Base-by-base conservation (phyloP, 2,797 vertebrate genomes). In the Euthynnus affinis region DNA sequence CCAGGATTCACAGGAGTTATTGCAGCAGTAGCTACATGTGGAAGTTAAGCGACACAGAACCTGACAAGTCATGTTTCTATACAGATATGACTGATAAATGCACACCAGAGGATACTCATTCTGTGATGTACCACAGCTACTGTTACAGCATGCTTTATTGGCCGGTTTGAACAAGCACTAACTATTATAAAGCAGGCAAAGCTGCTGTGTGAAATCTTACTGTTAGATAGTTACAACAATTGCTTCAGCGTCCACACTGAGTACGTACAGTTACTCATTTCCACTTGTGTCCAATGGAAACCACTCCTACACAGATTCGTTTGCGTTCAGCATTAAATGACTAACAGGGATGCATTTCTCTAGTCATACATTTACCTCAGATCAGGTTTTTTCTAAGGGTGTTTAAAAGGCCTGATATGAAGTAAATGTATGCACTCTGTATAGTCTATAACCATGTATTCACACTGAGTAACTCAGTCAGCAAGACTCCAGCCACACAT, bases 101-200 rank as follows among this genome's bases (percentile, higher is more conserved):
- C 52, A 64, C 42, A 70, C 10, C 52, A 23, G 73, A 59, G 25
- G 59, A 23, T 55, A 2, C 18, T 42, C n/a, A 42, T 27, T 37
- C 46, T 52, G 8, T 34, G n/a, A 75, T 66, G 66, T 25, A 63
- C 49, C 74, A 70, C 23, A 65, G 63, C 40, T 62, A 65, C 55
- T 13, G 44, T 66, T 23, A n/a, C 37, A 67, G 60, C 71, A 89
- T 77, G 82, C 73, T 71, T 85, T 73, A 65, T 40, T 66, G 57
- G 57, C 53, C 3, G 4, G 10, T 59, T 76, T 61, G 18, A 46
- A 64, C 56, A 72, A 76, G 68, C 59, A 55, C 57, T 74, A 58
- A 68, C 23, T 46, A 71, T 27, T 52, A 23, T 12, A 0, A 14
- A 46, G 48, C 40, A 46, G 15, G 20, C 13, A 17, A 17, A 25